phyloP scores from a whole-genome alignment of 2,888 invertebrate species.

The Platycnemis pennipes region DNA sequence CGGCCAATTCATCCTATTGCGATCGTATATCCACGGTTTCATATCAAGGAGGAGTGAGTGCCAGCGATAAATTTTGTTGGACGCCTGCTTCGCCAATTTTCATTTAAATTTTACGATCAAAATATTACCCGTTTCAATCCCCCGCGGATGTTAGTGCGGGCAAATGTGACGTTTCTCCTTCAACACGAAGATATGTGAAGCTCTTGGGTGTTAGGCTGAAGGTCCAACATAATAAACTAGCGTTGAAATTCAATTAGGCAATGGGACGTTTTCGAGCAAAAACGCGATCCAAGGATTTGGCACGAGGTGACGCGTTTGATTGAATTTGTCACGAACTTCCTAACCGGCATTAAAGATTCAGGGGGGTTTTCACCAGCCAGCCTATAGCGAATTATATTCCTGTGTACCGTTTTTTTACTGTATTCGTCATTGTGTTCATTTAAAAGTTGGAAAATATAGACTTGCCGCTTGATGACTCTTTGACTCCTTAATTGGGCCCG shows the following conservation, averaged over 20 bases:
- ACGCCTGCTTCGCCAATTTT: too few species aligned
- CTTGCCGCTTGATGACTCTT: neutral
- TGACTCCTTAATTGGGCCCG: neutral
- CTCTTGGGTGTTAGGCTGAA: too few species aligned
- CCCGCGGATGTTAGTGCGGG: neutral
- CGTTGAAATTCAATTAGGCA: too few species aligned
- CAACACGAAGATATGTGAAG: neutral
- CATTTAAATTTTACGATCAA: neutral
- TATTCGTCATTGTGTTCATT: too few species aligned
- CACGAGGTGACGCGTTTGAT: neutral
- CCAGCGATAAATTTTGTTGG: too few species aligned
- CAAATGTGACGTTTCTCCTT: neutral
- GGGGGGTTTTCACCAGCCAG: neutral
- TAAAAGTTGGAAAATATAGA: neutral
- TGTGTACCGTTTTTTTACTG: neutral
- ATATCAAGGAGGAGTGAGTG: too few species aligned
- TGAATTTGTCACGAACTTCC: neutral
- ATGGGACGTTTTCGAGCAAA: neutral
- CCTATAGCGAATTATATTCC: neutral
- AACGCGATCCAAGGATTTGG: neutral
- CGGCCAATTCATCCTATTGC: too few species aligned
- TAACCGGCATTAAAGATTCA: neutral
- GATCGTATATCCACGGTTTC: too few species aligned
- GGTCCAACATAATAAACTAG: too few species aligned
- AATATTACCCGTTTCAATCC: neutral